Conservation (phyloP, 1,140 invertebrate genomes). For the Penaeus vannamei region DNA sequence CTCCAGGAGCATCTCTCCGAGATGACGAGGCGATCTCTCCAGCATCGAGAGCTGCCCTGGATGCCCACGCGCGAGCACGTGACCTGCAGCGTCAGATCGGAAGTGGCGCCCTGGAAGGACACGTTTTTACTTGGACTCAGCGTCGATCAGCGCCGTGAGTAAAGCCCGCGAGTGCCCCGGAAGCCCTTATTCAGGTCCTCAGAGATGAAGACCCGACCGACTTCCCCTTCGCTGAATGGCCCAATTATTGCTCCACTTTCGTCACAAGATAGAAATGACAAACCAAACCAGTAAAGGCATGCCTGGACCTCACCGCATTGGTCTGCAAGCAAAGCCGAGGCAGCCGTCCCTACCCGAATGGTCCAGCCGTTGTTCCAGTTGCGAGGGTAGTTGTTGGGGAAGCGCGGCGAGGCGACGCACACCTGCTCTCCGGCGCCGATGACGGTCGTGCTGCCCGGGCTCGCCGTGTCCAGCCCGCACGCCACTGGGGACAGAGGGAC, state of each 20-base stretch:
- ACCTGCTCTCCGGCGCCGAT: not conserved
- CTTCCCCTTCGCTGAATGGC: not conserved
- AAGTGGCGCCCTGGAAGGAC: not conserved
- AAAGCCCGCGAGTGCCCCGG: no score
- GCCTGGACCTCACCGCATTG: no score
- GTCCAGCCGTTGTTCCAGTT: not conserved
- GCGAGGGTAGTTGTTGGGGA: not conserved
- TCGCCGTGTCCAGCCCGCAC: not conserved
- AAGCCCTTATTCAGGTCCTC: no score
- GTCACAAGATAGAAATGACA: no score
- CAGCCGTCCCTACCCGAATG: not conserved
- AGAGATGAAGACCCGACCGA: no score
- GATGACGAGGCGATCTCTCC: slow-evolving; percentile 3
- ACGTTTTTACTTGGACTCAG: no score
- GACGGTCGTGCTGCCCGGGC: not conserved
- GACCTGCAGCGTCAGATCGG: not conserved
- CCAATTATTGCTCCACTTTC: not conserved
- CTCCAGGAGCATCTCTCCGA: not conserved
- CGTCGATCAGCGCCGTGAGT: no score
- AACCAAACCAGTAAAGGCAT: no score
- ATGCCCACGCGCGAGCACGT: not conserved
- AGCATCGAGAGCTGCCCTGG: not conserved
- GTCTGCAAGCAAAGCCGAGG: no score
- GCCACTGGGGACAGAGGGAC: not conserved
- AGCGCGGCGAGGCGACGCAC: not conserved